Base-by-base conservation (phyloP, 1,140 invertebrate genomes). In the Cheumatopsyche charites region DNA sequence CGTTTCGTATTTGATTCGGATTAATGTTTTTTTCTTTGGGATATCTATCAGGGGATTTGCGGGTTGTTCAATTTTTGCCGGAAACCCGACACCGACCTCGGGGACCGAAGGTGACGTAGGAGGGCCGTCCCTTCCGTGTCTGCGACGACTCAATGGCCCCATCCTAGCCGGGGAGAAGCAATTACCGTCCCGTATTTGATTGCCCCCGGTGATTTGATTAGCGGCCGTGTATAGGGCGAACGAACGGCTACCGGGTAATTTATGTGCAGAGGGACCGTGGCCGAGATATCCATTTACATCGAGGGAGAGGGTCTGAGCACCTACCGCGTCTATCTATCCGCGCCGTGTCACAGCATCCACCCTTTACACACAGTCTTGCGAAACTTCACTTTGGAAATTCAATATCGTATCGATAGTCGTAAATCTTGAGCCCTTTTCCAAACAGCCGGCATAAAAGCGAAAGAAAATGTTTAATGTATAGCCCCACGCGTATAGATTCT, bases 121-220 rank as follows among this genome's bases (percentile, higher is more conserved):
- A 26, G 55, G 49, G 55, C 55, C 55, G 21, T 58, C 55, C 55
- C 55, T 55, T 55, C 49, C 12, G 19, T 58, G 9, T 26, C 17
- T 23, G 29, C 29, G 29, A 36, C 29, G 55, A 23, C 21, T 58
- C 3, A 58, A 58, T 58, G 21, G 55, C 43, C 23, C 45, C 19
- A 9, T 36, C 19, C 36, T 42, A 25, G 11, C 25, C 63, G 23
- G 43, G 13, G n/a, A 41, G 63, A 66, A 47, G 63, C 63, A 66
- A 66, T 66, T 66, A 66, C 63, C 36, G 17, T 23, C 63, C 62
- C n/a, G 23, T 36, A 47, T 66, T 42, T 66, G 63, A 66, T 66
- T 66, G 63, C 63, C 63, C 62, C 45, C 63, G 63, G 63, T 66
- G 63, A 66, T 66, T 66, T 66, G 63, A 66, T 66, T 66, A 66